phyloP scores from a whole-genome alignment of 35 echinoderm and acorn worm genomes.

The Eucidaris tribuloides region DNA sequence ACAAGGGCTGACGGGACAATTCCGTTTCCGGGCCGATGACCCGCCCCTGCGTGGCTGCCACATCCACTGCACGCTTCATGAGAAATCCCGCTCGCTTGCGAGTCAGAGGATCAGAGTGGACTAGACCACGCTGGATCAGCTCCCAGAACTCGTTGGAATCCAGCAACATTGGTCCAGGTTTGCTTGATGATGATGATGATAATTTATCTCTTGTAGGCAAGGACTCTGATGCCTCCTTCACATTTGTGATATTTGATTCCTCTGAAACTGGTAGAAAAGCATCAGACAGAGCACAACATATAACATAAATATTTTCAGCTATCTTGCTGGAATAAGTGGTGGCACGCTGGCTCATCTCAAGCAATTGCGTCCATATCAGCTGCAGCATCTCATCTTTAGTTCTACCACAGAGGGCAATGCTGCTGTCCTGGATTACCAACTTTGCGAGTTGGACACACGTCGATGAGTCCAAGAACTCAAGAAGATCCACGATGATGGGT shows the following conservation, averaged over 20 bases:
- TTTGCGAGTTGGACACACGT: constrained; percentile 18
- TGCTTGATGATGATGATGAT: no score
- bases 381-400: neutral
- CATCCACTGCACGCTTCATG: constrained; percentile 56
- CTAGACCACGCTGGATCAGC: constrained; percentile 45
- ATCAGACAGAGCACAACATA: constrained; percentile 49
- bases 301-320: constrained; percentile 50
- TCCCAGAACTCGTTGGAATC: constrained; percentile 39
- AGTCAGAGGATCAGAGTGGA: constrained; percentile 61
- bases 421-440: neutral
- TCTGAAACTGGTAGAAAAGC: neutral
- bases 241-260: no score
- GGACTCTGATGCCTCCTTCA: no score
- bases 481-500: neutral
- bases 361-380: constrained; percentile 16
- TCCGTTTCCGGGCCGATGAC: neutral
- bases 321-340: neutral
- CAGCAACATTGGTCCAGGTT: no score
- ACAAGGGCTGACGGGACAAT: neutral
- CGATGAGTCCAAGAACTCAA: constrained; percentile 13
- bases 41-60: neutral
- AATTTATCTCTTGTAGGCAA: no score
- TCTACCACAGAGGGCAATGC: neutral
- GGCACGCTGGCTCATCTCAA: neutral
- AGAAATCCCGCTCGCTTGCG: constrained; percentile 61